Evolutionary conservation across 2,888 invertebrate genomes (phyloP).

Genomic region (Apodemia mormo): DNA sequence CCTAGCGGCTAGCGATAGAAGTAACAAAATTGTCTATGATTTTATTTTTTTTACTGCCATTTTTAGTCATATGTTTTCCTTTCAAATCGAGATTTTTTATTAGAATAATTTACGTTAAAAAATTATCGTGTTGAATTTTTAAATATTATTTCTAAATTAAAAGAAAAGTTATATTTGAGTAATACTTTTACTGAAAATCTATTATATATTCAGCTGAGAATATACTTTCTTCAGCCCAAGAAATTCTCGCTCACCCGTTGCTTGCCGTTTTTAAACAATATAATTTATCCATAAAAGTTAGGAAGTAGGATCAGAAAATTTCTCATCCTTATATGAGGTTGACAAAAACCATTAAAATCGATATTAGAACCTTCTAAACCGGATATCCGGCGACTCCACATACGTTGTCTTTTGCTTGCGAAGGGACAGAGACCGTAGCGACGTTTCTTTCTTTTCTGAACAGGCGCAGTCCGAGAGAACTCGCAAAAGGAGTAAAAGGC

Average conservation of each 20-base stretch:
- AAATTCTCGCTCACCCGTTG: background rate
- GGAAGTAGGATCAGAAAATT: constrained; percentile 21
- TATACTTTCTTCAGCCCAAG: background rate
- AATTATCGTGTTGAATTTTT: constrained; percentile 66
- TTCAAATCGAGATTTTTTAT: constrained; percentile 66
- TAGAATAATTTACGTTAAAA: constrained; percentile 59
- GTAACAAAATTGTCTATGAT: constrained; percentile 58
- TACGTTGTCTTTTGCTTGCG: constrained; percentile 76
- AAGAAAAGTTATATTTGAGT: constrained; percentile 28
- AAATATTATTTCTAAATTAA: constrained; percentile 56
- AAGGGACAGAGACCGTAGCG: constrained; percentile 75
- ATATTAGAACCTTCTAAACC: constrained; percentile 50
- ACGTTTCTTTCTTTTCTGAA: constrained; percentile 81
- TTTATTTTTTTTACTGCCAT: constrained; percentile 69
- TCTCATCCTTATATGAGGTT: background rate
- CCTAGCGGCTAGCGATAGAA: background rate
- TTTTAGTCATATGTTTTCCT: constrained; percentile 76
- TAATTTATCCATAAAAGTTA: background rate
- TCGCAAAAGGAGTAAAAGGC: constrained; percentile 82
- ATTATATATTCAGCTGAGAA: background rate
- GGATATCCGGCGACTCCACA: constrained; percentile 77
- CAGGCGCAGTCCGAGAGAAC: constrained; percentile 80
- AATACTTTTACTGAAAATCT: background rate
- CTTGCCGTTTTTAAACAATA: background rate
- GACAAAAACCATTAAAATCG: constrained; percentile 34